Conservation (phyloP, 2,797 vertebrate species). For the Nyctalus aviator region DNA sequence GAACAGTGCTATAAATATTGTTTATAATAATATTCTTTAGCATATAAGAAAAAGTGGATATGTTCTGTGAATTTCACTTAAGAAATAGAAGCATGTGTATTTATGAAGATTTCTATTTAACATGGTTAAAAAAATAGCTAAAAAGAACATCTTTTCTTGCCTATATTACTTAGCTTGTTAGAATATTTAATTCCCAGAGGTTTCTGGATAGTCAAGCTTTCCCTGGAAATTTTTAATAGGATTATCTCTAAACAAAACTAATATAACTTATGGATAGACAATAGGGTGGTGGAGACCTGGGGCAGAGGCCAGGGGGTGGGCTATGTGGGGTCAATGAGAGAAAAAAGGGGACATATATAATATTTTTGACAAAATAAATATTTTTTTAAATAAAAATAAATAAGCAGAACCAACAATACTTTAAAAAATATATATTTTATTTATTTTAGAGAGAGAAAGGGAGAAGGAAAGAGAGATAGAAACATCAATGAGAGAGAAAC, state of each 20-base stretch:
- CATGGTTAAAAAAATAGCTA: background rate
- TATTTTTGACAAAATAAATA: too few relatives aligned
- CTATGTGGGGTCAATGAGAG: too few relatives aligned
- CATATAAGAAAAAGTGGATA: background rate
- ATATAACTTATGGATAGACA: too few relatives aligned
- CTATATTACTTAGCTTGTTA: background rate
- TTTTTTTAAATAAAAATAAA: too few relatives aligned
- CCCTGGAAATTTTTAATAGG: background rate
- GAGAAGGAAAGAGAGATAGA: too few relatives aligned
- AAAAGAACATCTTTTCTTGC: background rate
- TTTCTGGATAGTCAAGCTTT: background rate
- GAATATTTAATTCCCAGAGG: background rate
- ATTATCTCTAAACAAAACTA: constrained; percentile 17
- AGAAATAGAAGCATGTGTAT: background rate
- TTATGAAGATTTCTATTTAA: background rate
- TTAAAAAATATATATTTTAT: too few relatives aligned
- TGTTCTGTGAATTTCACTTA: background rate
- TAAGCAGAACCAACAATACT: too few relatives aligned
- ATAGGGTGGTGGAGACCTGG: too few relatives aligned
- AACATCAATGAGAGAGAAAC: too few relatives aligned
- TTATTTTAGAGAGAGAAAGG: too few relatives aligned
- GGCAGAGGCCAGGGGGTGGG: too few relatives aligned
- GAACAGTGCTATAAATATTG: background rate
- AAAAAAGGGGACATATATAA: too few relatives aligned
- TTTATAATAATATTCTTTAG: background rate